Evolutionary conservation across 2,113 vertebrate species (phyloP).

Genomic region (Phaethon lepturus): DNA sequence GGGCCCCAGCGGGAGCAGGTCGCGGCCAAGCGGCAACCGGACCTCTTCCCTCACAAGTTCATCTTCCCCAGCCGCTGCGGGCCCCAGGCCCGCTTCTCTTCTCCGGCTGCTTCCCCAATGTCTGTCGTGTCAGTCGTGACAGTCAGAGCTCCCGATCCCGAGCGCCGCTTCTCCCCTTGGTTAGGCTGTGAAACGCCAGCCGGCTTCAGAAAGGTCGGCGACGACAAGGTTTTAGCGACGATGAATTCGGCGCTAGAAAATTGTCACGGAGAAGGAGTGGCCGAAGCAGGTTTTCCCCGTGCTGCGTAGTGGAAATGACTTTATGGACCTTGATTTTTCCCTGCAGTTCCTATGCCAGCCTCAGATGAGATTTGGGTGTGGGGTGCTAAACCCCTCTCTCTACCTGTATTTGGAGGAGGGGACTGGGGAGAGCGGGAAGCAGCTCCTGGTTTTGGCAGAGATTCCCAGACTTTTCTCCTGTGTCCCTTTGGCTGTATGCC

Average conservation of each 20-base stretch:
- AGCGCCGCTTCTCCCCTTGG: background rate
- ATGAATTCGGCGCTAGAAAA: fast-evolving
- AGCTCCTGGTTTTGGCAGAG: fast-evolving
- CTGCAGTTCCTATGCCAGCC: background rate
- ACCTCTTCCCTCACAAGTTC: background rate
- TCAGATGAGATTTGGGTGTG: background rate
- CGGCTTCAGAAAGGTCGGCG: fast-evolving
- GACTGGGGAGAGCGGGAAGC: background rate
- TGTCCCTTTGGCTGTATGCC: background rate
- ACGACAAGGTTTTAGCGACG: fast-evolving
- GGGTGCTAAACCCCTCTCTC: background rate
- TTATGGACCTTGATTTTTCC: background rate
- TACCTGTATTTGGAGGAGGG: background rate
- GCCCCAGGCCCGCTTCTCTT: fast-evolving
- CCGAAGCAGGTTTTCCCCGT: fast-evolving
- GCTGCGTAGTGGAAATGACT: fast-evolving
- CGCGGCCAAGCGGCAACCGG: background rate
- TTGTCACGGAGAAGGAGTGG: fast-evolving
- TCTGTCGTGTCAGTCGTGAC: background rate
- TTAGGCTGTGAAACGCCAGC: fast-evolving
- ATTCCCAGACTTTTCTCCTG: background rate
- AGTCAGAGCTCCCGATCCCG: background rate
- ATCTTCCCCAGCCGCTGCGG: background rate
- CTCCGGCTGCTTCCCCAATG: fast-evolving
- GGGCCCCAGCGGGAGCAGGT: no score